phyloP scores from a whole-genome alignment of 2,888 invertebrate species.

The Xiphydria camelus region DNA sequence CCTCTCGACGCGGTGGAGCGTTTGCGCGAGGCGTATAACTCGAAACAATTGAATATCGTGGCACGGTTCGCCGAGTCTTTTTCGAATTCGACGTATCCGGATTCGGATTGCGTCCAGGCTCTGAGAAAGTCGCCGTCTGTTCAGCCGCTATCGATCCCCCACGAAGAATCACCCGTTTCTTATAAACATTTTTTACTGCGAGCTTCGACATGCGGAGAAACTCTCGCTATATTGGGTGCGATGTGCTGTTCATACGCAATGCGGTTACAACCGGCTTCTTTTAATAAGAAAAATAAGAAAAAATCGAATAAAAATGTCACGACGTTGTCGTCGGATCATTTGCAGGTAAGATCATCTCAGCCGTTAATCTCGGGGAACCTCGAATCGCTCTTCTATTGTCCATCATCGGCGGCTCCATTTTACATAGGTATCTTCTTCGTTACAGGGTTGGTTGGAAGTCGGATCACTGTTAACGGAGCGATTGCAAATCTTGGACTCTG shows the following conservation, averaged over 20 bases:
- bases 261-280: slow-evolving; percentile 35
- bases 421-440: slow-evolving; percentile 13
- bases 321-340: slow-evolving; percentile 33
- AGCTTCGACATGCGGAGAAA: slow-evolving; percentile 54
- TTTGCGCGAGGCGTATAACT: slow-evolving; percentile 48
- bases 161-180: slow-evolving; percentile 38
- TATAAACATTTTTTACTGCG: slow-evolving; percentile 47
- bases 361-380: not conserved
- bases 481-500: slow-evolving; percentile 39
- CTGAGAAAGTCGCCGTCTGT: slow-evolving; percentile 38
- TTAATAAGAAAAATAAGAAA: slow-evolving; percentile 48
- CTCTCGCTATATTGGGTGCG: slow-evolving; percentile 46
- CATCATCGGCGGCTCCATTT: not conserved
- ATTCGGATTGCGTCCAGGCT: slow-evolving; percentile 42
- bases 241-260: slow-evolving; percentile 45
- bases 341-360: slow-evolving; percentile 33
- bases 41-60: slow-evolving; percentile 46
- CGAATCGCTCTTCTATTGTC: not conserved
- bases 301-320: slow-evolving; percentile 42
- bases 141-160: slow-evolving; percentile 38
- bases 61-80: slow-evolving; percentile 46
- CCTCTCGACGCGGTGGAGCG: slow-evolving; percentile 52
- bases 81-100: slow-evolving; percentile 36
- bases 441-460: slow-evolving; percentile 48
- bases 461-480: slow-evolving; percentile 40